phyloP scores from a whole-genome alignment of 2,113 vertebrate species.

The Peromyscus californicus region DNA sequence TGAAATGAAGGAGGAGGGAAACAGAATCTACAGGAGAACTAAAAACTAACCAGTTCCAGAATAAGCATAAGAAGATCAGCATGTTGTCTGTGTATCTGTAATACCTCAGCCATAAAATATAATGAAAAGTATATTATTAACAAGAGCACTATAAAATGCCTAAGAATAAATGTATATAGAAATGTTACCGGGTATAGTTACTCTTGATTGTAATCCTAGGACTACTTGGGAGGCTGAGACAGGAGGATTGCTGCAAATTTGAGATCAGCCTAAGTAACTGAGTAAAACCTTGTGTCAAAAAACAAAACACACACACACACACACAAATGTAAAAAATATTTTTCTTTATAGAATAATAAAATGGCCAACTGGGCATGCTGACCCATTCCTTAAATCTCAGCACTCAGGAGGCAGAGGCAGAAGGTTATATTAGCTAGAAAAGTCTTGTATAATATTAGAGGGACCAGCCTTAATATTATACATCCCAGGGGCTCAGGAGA shows the following conservation, averaged over 20 bases:
- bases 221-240: not conserved
- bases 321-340: not conserved
- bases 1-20: not conserved
- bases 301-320: not conserved
- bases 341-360: not conserved
- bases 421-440: not conserved
- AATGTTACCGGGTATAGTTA: not conserved
- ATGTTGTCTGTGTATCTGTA: not conserved
- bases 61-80: not conserved
- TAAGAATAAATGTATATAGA: slow-evolving; percentile 2
- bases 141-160: not conserved
- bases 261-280: not conserved
- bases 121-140: not conserved
- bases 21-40: not conserved
- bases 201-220: not conserved
- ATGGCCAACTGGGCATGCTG: not conserved
- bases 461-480: too few species aligned
- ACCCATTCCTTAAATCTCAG: not conserved
- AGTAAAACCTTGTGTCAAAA: not conserved
- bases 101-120: not conserved
- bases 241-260: not conserved
- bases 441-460: not conserved
- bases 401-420: not conserved
- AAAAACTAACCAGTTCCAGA: not conserved
- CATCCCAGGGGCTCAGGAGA: too few species aligned